A percentile compares a stretch with the other conserved stretches of the same genome.
Conservation (phyloP, 2,113 vertebrate species). For the Pseudonaja textilis region DNA sequence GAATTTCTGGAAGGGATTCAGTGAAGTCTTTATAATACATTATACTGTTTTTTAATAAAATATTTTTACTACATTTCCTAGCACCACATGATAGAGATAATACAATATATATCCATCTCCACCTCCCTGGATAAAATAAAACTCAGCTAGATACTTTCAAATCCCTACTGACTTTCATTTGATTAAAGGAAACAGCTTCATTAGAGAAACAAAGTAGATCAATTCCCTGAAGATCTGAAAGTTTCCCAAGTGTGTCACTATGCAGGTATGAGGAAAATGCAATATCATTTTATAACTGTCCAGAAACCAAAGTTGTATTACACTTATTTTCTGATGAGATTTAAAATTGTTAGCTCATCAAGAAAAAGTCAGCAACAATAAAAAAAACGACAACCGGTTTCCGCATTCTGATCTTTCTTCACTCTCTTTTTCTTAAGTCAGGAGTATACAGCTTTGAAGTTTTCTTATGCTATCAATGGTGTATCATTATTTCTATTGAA, state of each 20-base stretch:
- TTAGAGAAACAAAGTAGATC: slow-evolving; percentile 55
- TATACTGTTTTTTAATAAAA: slow-evolving; percentile 44
- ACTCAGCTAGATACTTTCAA: slow-evolving; percentile 29
- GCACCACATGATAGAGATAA: slow-evolving; percentile 72
- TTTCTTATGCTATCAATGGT: slow-evolving; percentile 8
- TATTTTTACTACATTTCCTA: slow-evolving; percentile 67
- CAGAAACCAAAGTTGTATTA: slow-evolving; percentile 5
- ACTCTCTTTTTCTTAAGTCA: not conserved
- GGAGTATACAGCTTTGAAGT: slow-evolving; percentile 20
- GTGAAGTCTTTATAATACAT: not conserved
- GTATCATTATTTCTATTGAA: slow-evolving; percentile 12
- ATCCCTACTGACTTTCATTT: slow-evolving; percentile 50
- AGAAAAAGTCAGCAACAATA: slow-evolving; percentile 28
- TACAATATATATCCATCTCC: slow-evolving; percentile 66
- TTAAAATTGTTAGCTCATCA: slow-evolving; percentile 19
- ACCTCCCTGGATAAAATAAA: slow-evolving; percentile 64
- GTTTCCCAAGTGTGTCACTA: slow-evolving; percentile 25
- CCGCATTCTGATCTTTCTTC: not conserved
- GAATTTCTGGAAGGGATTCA: not conserved
- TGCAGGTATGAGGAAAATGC: slow-evolving; percentile 22
- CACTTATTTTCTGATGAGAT: slow-evolving; percentile 21
- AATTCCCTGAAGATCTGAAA: slow-evolving; percentile 50
- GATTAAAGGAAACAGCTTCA: slow-evolving; percentile 64
- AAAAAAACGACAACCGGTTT: not conserved
- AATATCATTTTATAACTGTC: slow-evolving; percentile 1